These are phyloP conservation scores for Caerostris extrusa DNA, from an alignment of 1,140 invertebrate species.

Conservation along the genomic window DNA sequence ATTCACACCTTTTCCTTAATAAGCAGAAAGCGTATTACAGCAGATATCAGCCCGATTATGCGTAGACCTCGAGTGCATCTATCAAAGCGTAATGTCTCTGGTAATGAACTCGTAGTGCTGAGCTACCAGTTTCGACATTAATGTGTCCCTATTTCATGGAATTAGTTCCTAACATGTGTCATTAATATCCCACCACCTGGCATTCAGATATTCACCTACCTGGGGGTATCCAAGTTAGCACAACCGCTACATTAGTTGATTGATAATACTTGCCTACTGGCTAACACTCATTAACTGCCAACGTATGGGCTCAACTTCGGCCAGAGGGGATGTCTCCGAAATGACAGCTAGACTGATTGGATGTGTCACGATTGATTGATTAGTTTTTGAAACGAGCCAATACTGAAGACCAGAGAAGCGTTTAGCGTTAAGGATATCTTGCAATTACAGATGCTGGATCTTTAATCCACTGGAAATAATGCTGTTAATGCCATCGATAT, in stretches of 20 bases:
- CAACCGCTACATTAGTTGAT: constrained; percentile 66
- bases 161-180: constrained; percentile 75
- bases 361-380: constrained; percentile 60
- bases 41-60: constrained; percentile 60
- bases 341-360: constrained; percentile 66
- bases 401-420: neutral
- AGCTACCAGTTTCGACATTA: constrained; percentile 68
- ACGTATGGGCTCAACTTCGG: constrained; percentile 42
- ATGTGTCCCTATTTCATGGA: constrained; percentile 68
- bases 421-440: neutral
- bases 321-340: constrained; percentile 64
- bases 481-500: neutral
- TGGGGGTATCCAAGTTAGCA: constrained; percentile 59
- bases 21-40: constrained; percentile 45
- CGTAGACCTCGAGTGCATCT: constrained; percentile 33
- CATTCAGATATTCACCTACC: constrained; percentile 71
- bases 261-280: constrained; percentile 67
- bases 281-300: constrained; percentile 65
- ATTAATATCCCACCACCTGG: constrained; percentile 69
- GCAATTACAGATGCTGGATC: neutral
- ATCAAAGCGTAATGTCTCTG: constrained; percentile 66
- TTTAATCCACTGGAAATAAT: constrained; percentile 3
- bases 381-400: constrained; percentile 50
- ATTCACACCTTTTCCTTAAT: constrained; percentile 59
- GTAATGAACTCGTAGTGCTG: constrained; percentile 70